Base-by-base conservation (phyloP, 2,888 invertebrate species). In the Clanis bilineata region DNA sequence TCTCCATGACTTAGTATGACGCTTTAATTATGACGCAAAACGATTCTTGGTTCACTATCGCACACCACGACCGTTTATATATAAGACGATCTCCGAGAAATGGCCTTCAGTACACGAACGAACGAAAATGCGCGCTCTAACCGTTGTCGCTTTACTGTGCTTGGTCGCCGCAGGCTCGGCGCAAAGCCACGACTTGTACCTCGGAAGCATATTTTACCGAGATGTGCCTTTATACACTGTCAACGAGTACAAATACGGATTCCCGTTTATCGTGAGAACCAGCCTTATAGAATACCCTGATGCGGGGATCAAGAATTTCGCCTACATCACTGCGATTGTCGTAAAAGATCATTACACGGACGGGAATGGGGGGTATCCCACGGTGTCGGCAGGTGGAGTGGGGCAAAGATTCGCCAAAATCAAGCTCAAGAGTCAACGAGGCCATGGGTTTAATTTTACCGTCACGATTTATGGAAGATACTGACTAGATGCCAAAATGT, bases 381-480 rank as follows among this genome's bases (percentile, higher is more conserved):
- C 82, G 0, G 67, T 93, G 2, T 77, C 82, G 0, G 68, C 88
- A 0, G 93, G 93, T 1, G 93, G 93, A 0, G 67, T 93, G 0
- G 92, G 92, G 0, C 88, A 89, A 61, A 76, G 83, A 10, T 88
- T 87, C 59, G 86, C 83, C 25, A 90, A 86, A 57, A 79, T 93
- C 61, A 88, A 91, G 61, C 66, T 93, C 65, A 90, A 90, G 71
- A 87, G 90, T 39, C 92, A 92, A 65, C 74, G 89, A 25, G 74
- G 80, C 1, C 57, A 64, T 47, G 90, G 92, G 0, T 79, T 92
- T 36, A 90, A 92, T 69, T 93, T 92, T 64, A 88, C 91, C 0
- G 66, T 93, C 1, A 83, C 87, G 0, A 78, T 93, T 28, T 92
- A 90, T 47, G 93, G 91, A 65, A 83, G 85, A 79, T 90, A 82